These are phyloP conservation scores for Romanogobio albipinnatus DNA, from an alignment of 2,113 vertebrate genomes.

Conservation along the genomic window DNA sequence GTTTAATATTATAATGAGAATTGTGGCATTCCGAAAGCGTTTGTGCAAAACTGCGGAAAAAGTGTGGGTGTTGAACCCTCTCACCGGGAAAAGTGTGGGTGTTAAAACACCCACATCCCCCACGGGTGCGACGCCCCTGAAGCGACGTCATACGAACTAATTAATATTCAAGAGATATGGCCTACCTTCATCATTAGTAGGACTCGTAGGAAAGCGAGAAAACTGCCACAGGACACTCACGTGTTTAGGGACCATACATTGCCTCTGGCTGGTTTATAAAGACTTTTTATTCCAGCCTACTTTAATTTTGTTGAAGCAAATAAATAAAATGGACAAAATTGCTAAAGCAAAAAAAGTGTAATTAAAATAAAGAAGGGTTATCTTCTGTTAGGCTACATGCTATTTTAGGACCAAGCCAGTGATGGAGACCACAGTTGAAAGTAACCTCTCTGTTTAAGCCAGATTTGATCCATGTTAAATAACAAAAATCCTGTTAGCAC, in stretches of 20 bases:
- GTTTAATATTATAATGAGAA: too few relatives aligned
- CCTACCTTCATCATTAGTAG: not conserved
- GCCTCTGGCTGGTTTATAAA: not conserved
- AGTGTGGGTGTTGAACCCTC: too few relatives aligned
- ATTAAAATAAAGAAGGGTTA: not conserved
- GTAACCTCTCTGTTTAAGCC: not conserved
- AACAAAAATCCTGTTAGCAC: slow-evolving; percentile 4
- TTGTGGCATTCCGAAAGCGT: too few relatives aligned
- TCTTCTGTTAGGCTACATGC: not conserved
- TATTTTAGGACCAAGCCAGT: not conserved
- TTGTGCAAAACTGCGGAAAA: too few relatives aligned
- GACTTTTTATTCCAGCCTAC: not conserved
- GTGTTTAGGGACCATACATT: not conserved
- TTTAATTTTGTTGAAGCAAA: too few relatives aligned
- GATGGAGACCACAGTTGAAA: not conserved
- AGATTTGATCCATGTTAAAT: not conserved
- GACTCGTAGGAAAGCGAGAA: not conserved
- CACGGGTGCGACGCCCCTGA: too few relatives aligned
- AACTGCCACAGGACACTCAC: not conserved
- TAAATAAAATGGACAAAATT: too few relatives aligned
- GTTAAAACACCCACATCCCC: too few relatives aligned
- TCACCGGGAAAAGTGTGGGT: too few relatives aligned
- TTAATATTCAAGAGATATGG: not conserved
- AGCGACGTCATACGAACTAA: not conserved
- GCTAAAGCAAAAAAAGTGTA: not conserved